Base-by-base conservation (phyloP, 2,888 invertebrate genomes). In the Cantharis rustica region DNA sequence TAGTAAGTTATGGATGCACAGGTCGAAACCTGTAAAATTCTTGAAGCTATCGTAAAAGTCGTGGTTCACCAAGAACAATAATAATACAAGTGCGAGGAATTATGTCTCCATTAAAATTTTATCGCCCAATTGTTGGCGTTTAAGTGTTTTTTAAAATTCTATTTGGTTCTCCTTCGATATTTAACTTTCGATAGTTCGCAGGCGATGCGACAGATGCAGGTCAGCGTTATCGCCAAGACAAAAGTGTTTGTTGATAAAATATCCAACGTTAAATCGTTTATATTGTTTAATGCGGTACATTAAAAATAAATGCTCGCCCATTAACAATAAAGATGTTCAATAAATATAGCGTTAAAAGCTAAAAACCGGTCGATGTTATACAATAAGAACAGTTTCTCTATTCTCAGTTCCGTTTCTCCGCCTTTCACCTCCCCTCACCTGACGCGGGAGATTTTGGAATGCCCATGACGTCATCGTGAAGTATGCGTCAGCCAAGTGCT, bases 371-470 rank as follows among this genome's bases (percentile, higher is more conserved):
- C 69, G 63, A 70, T 63, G 23, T 70, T n/a, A 63, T 26, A 26
- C 15, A 68, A 61, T n/a, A 70, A 68, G 71, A 63, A 61, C 68
- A 27, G 69, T 69, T 69, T 62, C 61, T 71, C 71, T 73, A 61
- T 61, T 61, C 68, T 71, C 66, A 73, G 76, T 73, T 76, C 76
- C 73, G 76, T 76, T 66, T 73, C 70, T 26, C 63, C 68, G 23
- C 72, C 73, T 76, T 76, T 76, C 72, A 73, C 73, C 72, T 73
- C 71, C 66, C 76, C 64, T 68, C 73, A 76, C 76, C 76, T 73
- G 76, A 73, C 62, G 71, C 73, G 63, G 76, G 68, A 61, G 71
- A 68, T 62, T 73, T 70, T 77, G 76, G 76, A 77, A 77, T 77
- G 76, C 76, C 76, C 76, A 72, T 77, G 73, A 77, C 76, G 76